Conservation (phyloP, 2,888 invertebrate genomes). For the Lepidocyrtinus sp. region DNA sequence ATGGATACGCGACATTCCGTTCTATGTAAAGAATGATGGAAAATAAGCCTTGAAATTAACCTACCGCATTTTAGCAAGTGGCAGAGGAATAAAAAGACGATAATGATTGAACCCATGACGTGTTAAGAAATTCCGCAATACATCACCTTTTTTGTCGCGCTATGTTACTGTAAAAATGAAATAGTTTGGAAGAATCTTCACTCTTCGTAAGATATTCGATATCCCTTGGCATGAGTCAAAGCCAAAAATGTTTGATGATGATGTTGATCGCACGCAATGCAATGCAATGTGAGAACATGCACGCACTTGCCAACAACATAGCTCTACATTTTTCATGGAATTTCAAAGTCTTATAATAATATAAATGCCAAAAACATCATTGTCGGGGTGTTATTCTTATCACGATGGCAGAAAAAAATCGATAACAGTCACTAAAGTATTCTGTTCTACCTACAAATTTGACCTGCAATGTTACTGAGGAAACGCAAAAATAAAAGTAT, state of each 20-base stretch:
- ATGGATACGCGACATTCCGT: slow-evolving; percentile 16
- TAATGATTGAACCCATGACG: slow-evolving; percentile 14
- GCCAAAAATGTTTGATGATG: background rate
- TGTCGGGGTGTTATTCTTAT: too few species aligned
- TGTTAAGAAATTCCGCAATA: slow-evolving; percentile 8
- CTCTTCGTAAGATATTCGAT: background rate
- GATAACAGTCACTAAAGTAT: slow-evolving; percentile 21
- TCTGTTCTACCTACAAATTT: background rate
- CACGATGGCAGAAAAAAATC: too few species aligned
- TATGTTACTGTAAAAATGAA: background rate
- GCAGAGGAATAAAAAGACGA: slow-evolving; percentile 27
- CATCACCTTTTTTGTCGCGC: background rate
- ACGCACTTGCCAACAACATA: too few species aligned
- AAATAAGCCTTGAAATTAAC: slow-evolving; percentile 38
- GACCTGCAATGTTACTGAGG: background rate
- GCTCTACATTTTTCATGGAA: too few species aligned
- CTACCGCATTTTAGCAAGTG: slow-evolving; percentile 37
- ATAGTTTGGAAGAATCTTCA: background rate
- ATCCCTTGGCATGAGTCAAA: too few species aligned
- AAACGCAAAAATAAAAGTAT: too few species aligned
- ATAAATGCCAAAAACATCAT: too few species aligned
- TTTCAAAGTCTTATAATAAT: too few species aligned
- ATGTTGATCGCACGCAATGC: background rate
- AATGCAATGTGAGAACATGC: background rate
- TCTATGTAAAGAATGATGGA: background rate